Conservation (phyloP, 2,113 vertebrate species). For the Stigmatopora nigra region DNA sequence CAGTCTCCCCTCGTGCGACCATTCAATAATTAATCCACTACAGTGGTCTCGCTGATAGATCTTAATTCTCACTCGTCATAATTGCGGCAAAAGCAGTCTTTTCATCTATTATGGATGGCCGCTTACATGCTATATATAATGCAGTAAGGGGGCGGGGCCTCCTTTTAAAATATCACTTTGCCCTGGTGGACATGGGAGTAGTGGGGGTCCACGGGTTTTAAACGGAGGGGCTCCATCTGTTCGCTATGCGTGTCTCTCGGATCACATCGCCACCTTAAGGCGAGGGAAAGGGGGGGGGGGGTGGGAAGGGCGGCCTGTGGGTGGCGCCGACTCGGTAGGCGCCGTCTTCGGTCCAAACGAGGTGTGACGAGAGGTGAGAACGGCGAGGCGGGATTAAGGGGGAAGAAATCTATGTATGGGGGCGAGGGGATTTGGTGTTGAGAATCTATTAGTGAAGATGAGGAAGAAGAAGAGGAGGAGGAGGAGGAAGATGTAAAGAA, state of each 20-base stretch:
- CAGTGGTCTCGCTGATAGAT: slow-evolving; percentile 18
- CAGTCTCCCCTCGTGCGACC: slow-evolving; percentile 43
- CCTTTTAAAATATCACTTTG: slow-evolving; percentile 63
- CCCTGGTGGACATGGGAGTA: not conserved
- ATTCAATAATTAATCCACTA: slow-evolving; percentile 68
- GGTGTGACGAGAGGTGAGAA: slow-evolving; percentile 25
- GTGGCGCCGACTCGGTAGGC: slow-evolving; percentile 23
- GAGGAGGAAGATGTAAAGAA: slow-evolving; percentile 23
- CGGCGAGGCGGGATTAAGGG: slow-evolving; percentile 41
- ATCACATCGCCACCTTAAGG: slow-evolving; percentile 46
- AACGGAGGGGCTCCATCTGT: slow-evolving; percentile 66
- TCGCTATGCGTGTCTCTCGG: slow-evolving; percentile 45
- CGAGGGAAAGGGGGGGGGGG: slow-evolving; percentile 16
- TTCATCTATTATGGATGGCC: slow-evolving; percentile 64
- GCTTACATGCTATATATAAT: slow-evolving; percentile 66
- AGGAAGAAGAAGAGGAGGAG: slow-evolving; percentile 2
- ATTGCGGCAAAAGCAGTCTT: slow-evolving; percentile 58
- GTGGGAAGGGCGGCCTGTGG: slow-evolving; percentile 35
- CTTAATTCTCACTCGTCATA: slow-evolving; percentile 55
- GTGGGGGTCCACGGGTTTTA: slow-evolving; percentile 63
- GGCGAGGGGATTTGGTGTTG: not conserved
- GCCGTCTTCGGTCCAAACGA: slow-evolving; percentile 32
- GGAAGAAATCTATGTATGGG: slow-evolving; percentile 25
- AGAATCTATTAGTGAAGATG: slow-evolving; percentile 40
- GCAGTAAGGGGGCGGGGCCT: slow-evolving; percentile 46